phyloP scores from a whole-genome alignment of 2,888 invertebrate species.

The Heliothis peltigera region DNA sequence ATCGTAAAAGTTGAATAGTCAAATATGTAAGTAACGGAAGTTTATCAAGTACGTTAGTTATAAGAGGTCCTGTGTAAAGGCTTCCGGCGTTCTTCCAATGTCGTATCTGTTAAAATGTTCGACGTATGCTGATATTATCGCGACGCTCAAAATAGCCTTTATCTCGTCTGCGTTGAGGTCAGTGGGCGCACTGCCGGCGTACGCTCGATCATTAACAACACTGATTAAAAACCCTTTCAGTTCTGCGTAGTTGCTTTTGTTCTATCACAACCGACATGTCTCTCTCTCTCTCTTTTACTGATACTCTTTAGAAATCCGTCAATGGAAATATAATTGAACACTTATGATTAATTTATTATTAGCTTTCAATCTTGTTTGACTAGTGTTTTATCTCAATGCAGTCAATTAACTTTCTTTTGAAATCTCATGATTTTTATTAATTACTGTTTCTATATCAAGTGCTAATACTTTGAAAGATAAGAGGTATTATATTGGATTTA shows the following conservation, averaged over 20 bases:
- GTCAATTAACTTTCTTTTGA: constrained; percentile 42
- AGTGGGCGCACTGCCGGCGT: constrained; percentile 82
- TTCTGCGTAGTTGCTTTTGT: constrained; percentile 74
- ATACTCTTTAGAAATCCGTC: constrained; percentile 41
- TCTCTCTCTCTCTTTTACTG: constrained; percentile 44
- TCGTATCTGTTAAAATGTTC: constrained; percentile 81
- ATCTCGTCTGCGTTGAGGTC: constrained; percentile 87
- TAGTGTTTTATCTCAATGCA: constrained; percentile 27
- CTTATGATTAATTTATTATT: constrained; percentile 43
- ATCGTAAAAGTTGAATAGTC: constrained; percentile 29
- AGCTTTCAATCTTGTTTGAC: constrained; percentile 42
- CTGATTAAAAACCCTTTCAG: constrained; percentile 78
- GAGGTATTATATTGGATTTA: not conserved
- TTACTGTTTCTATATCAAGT: constrained; percentile 29
- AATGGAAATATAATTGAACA: constrained; percentile 51
- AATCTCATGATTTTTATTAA: constrained; percentile 29
- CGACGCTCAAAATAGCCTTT: constrained; percentile 86
- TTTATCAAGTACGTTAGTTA: constrained; percentile 54
- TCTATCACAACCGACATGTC: constrained; percentile 67
- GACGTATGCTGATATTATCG: constrained; percentile 85
- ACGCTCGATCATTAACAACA: constrained; percentile 80
- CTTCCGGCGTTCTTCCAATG: constrained; percentile 83
- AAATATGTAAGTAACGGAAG: constrained; percentile 53
- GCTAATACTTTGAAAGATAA: not conserved
- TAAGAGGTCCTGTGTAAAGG: constrained; percentile 71